Evolutionary conservation across 2,888 invertebrate species (phyloP), one percentile per base, ranked within the genome.

Genomic region (Thereva unica): DNA sequence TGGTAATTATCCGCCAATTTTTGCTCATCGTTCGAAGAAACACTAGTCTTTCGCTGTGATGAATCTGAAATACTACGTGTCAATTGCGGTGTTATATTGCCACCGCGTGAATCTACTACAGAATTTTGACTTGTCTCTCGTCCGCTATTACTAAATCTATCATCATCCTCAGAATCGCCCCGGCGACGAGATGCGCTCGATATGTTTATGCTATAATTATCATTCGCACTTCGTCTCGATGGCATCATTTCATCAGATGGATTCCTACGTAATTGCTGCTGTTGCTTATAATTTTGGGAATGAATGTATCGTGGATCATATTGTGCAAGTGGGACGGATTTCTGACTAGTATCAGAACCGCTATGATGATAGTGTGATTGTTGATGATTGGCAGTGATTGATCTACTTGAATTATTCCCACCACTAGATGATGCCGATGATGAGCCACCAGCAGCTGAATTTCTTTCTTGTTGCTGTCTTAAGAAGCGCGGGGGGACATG

Each of bases 401-500:
- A 69, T 67, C 72, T 70, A 63, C 54, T 61, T 8, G 42, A 49
- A 10, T 52, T 56, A 40, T 52, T 44, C 38, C 52, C 63, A 4
- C 57, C 45, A 69, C 69, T 54, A 75, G 76, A 44, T 75, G 71
- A 42, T 37, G 10, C 9, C 34, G 63, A 47, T 50, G 44, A 35
- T 23, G 23, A 23, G 1, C 74, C 75, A 34, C 67, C 54, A 6
- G 64, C 12, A 12, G 47, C 64, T 10, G 64, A 56, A 64, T 74
- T 74, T 66, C 79, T 78, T 69, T 82, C 86, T 71, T 79, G 79
- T 74, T 91, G 91, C 74, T 92, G 90, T 74, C 90, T 90, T 74
- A 89, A 87, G 80, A 93, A 92, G 67, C 95, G 85, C 10, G 95
- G 95, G 64, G 95, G 94, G 75, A 95, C 85, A 81, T 92, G 91